phyloP scores from a whole-genome alignment of 1,140 invertebrate species.

The Cydia strobilella region DNA sequence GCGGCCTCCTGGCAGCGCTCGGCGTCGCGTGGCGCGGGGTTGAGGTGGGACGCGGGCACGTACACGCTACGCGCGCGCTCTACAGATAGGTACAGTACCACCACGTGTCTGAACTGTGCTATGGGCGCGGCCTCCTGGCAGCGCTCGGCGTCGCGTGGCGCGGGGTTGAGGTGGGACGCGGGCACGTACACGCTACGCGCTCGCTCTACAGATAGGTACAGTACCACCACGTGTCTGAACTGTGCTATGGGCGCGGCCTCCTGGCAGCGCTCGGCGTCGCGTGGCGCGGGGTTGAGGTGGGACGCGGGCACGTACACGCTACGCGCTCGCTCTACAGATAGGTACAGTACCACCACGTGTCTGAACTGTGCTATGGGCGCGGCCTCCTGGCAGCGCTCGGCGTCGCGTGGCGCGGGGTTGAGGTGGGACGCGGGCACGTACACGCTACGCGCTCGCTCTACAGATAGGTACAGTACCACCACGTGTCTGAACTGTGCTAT shows the following conservation, averaged over 20 bases:
- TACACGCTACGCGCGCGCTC: too few species aligned
- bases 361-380: too few species aligned
- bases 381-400: too few species aligned
- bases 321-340: too few species aligned
- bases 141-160: slow-evolving; percentile 84
- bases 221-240: slow-evolving; percentile 81
- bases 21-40: slow-evolving; percentile 87
- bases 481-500: slow-evolving; percentile 82
- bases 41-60: slow-evolving; percentile 87
- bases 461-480: slow-evolving; percentile 73
- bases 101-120: slow-evolving; percentile 82
- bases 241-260: slow-evolving; percentile 82
- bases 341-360: too few species aligned
- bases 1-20: slow-evolving; percentile 86
- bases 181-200: too few species aligned
- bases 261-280: slow-evolving; percentile 87
- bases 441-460: too few species aligned
- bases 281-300: slow-evolving; percentile 88
- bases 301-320: too few species aligned
- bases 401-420: too few species aligned
- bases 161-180: slow-evolving; percentile 87
- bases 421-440: too few species aligned
- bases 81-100: slow-evolving; percentile 53
- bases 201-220: not conserved
- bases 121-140: slow-evolving; percentile 86